A percentile compares a stretch with the other conserved stretches of the same genome.
Evolutionary conservation across 64 coral and sea anemone genomes (phyloP).

Genomic region (Dendronephthya gigantea): DNA sequence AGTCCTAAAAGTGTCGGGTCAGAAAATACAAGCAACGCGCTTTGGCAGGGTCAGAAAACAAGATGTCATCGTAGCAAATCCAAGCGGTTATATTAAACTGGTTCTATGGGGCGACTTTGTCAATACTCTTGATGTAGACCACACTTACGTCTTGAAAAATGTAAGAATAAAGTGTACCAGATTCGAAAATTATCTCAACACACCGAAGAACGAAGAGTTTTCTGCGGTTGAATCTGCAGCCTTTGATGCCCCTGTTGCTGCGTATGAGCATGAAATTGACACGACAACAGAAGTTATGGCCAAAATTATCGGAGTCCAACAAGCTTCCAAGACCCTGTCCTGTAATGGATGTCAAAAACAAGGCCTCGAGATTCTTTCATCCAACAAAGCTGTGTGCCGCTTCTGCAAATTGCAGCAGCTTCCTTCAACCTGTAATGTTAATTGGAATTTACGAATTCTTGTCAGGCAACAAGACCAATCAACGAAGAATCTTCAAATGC

Average conservation of each 20-base stretch:
- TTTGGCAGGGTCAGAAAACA: constrained; percentile 3
- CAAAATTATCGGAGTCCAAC: constrained; percentile 13
- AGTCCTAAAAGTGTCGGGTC: constrained; percentile 11
- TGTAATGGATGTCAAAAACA: constrained; percentile 23
- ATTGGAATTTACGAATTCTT: not conserved
- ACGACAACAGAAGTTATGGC: constrained; percentile 1
- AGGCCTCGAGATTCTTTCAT: not conserved
- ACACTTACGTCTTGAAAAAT: constrained; percentile 17
- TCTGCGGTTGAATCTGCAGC: not conserved
- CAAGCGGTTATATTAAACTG: constrained; percentile 5
- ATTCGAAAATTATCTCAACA: constrained; percentile 19
- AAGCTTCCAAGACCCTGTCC: constrained; percentile 1
- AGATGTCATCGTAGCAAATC: constrained; percentile 19
- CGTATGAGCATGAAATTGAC: constrained; percentile 26
- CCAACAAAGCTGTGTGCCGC: constrained; percentile 12
- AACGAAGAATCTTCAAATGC: not conserved
- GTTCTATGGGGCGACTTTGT: constrained; percentile 10
- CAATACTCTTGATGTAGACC: constrained; percentile 4
- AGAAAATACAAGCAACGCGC: constrained; percentile 13
- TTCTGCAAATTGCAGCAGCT: constrained; percentile 10
- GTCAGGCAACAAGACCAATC: not conserved
- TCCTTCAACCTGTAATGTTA: not conserved
- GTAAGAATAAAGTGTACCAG: constrained; percentile 22
- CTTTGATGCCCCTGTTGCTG: constrained; percentile 4
- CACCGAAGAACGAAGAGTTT: constrained; percentile 21